Evolutionary conservation across 2,797 vertebrate species (phyloP).

Genomic region (Lagorchestes hirsutus): DNA sequence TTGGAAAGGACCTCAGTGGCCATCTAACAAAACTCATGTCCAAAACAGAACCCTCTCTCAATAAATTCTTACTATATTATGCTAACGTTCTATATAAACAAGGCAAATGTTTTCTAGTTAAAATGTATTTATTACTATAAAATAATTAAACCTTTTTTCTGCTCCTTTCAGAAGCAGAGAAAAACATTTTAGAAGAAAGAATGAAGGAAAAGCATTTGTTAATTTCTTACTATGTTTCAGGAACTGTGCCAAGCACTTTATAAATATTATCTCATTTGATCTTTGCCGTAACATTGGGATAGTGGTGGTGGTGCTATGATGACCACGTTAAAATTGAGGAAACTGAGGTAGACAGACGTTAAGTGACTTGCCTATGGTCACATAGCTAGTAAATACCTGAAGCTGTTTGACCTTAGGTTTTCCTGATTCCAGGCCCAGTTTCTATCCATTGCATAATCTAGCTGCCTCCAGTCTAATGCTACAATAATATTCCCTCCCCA

Average conservation of each 20-base stretch:
- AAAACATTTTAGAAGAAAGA: not conserved
- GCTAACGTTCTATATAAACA: constrained; percentile 6
- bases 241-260: not conserved
- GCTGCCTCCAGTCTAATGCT: not conserved
- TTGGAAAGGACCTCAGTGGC: not conserved
- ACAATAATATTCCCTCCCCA: not conserved
- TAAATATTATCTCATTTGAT: not conserved
- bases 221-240: not conserved
- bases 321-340: not conserved
- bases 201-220: not conserved
- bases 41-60: not conserved
- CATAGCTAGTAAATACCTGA: not conserved
- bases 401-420: not conserved
- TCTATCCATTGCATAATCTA: not conserved
- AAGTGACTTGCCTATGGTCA: not conserved
- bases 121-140: constrained; percentile 18
- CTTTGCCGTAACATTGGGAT: not conserved
- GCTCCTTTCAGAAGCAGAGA: not conserved
- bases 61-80: not conserved
- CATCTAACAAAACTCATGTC: not conserved
- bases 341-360: not conserved
- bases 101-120: not conserved
- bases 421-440: not conserved
- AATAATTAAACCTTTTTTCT: not conserved
- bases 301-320: not conserved